These are phyloP conservation scores for Stenopsyche tienmushanensis DNA, from an alignment of 1,140 invertebrate species.

Conservation along the genomic window DNA sequence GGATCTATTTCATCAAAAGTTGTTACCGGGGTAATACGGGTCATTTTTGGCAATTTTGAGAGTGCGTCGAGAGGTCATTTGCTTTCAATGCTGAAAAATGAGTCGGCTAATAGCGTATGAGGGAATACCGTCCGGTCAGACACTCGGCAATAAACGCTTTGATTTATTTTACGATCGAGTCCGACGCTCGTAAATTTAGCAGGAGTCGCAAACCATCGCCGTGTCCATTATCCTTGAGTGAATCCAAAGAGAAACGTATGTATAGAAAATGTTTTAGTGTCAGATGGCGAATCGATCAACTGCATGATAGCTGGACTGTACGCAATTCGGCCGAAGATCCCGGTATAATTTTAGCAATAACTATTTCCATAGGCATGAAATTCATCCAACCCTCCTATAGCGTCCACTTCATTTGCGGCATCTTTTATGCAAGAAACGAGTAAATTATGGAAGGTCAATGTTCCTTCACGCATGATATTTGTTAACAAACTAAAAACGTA, in stretches of 20 bases:
- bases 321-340: background rate
- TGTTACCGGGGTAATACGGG: no score
- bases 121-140: slow-evolving; percentile 18
- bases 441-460: no score
- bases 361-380: background rate
- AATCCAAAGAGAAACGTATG: slow-evolving; percentile 1
- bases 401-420: no score
- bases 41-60: background rate
- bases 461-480: no score
- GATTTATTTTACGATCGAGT: slow-evolving; percentile 29
- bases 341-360: background rate
- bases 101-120: slow-evolving; percentile 3
- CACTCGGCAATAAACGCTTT: slow-evolving; percentile 23
- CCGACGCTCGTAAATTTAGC: slow-evolving; percentile 19
- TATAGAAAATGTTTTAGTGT: background rate
- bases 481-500: no score
- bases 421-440: no score
- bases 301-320: background rate
- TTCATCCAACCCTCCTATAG: background rate
- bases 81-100: slow-evolving; percentile 7
- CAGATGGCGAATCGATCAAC: background rate
- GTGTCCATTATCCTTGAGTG: slow-evolving; percentile 4
- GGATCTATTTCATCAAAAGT: no score
- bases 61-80: slow-evolving; percentile 9
- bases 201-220: slow-evolving; percentile 18